Evolutionary conservation across 2,888 invertebrate genomes (phyloP).

Genomic region (Fabriciana adippe): DNA sequence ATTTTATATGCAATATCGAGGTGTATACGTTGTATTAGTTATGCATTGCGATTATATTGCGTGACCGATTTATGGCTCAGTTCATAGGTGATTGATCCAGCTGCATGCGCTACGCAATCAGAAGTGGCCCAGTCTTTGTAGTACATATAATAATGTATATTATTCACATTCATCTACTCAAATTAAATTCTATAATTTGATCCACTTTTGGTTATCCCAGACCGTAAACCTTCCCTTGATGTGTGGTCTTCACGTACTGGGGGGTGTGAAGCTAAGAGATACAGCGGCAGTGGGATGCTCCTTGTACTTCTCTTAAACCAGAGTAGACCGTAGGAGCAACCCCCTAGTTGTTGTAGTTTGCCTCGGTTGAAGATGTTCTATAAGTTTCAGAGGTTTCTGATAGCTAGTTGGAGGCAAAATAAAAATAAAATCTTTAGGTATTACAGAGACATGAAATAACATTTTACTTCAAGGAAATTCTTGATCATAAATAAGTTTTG

Average conservation of each 20-base stretch:
- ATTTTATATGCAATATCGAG: conserved; percentile 35
- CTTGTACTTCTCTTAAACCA: too few species aligned
- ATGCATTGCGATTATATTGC: conserved; percentile 50
- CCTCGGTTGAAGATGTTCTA: too few species aligned
- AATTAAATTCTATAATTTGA: too few species aligned
- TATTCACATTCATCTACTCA: too few species aligned
- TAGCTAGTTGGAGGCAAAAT: background rate
- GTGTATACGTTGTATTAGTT: conserved; percentile 44
- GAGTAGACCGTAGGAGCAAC: too few species aligned
- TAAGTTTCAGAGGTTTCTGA: too few species aligned
- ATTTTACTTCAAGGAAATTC: background rate
- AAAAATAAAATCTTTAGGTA: background rate
- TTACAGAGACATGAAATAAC: background rate
- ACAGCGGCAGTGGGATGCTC: too few species aligned
- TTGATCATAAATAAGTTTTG: conserved; percentile 1
- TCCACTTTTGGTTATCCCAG: too few species aligned
- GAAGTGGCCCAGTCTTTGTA: background rate
- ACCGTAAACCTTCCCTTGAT: too few species aligned
- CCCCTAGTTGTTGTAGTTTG: too few species aligned
- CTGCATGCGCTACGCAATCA: conserved; percentile 42
- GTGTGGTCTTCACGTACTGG: too few species aligned
- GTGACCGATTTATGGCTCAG: conserved; percentile 60
- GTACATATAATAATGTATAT: background rate
- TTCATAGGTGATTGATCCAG: conserved; percentile 64
- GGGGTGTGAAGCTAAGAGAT: too few species aligned